A percentile compares a stretch with the other conserved stretches of the same genome.
phyloP scores from a whole-genome alignment of 2,113 vertebrate genomes.

The Pogonocichla stellata region DNA sequence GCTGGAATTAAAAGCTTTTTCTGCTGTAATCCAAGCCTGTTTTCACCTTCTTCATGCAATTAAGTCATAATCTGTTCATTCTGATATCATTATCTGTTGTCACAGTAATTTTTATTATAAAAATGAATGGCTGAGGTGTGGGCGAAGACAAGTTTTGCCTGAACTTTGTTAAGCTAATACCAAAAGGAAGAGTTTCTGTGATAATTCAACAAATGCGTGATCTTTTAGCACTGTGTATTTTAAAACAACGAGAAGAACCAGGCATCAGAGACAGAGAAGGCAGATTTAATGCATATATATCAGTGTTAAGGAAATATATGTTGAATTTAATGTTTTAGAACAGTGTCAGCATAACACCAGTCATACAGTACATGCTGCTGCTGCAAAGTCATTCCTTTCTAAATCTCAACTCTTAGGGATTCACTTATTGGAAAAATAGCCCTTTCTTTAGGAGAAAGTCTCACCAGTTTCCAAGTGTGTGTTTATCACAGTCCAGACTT shows the following conservation, averaged over 20 bases:
- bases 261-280: neutral
- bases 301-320: neutral
- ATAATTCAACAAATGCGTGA: neutral
- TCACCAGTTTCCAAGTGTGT: neutral
- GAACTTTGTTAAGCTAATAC: neutral
- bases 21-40: neutral
- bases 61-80: slow-evolving; percentile 2
- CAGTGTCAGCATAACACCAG: neutral
- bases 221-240: neutral
- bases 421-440: neutral
- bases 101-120: slow-evolving; percentile 46
- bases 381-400: neutral
- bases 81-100: slow-evolving; percentile 40
- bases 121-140: neutral
- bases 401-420: neutral
- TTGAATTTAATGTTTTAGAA: neutral
- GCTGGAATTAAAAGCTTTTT: neutral
- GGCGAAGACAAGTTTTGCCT: slow-evolving; percentile 6
- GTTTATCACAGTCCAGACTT: neutral
- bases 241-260: neutral
- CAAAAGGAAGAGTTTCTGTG: neutral
- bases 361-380: neutral
- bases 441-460: neutral
- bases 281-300: neutral
- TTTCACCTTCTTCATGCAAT: slow-evolving; percentile 12